Evolutionary conservation across 2,797 vertebrate genomes (phyloP).

Genomic region (Syncerus caffer): DNA sequence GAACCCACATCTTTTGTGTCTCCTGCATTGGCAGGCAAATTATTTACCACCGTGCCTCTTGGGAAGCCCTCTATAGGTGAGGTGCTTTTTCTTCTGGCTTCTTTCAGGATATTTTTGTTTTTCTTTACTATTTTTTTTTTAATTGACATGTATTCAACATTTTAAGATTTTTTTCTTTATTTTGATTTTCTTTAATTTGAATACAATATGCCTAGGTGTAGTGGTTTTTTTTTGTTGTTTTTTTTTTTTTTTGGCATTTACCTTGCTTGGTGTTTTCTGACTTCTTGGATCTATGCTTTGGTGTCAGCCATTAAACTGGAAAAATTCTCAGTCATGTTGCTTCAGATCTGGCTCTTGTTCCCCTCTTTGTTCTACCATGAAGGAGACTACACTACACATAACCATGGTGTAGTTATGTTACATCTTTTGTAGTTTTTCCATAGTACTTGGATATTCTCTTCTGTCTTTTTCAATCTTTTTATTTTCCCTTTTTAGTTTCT

Average conservation of each 20-base stretch:
- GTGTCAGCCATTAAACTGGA: background rate
- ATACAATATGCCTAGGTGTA: background rate
- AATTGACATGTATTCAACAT: background rate
- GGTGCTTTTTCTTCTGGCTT: background rate
- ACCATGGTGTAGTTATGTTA: background rate
- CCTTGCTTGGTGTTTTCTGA: background rate
- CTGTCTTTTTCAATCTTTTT: background rate
- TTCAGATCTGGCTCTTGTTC: background rate
- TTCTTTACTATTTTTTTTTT: background rate
- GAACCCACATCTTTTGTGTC: background rate
- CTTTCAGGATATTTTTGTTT: background rate
- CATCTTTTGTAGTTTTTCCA: background rate
- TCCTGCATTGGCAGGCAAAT: background rate
- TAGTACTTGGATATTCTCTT: background rate
- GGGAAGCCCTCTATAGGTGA: background rate
- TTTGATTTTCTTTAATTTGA: background rate
- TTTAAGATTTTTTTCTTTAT: background rate
- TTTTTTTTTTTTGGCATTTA: background rate
- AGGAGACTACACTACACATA: too few species aligned
- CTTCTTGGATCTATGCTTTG: background rate
- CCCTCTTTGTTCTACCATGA: background rate
- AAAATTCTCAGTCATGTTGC: background rate
- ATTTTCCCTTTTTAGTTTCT: background rate
- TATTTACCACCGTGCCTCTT: background rate
- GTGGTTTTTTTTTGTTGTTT: background rate